Percentiles rank a stretch among this genome's conserved stretches.
Evolutionary conservation across 2,888 invertebrate genomes (phyloP).

Genomic region (Stenchaetothrips biformis): DNA sequence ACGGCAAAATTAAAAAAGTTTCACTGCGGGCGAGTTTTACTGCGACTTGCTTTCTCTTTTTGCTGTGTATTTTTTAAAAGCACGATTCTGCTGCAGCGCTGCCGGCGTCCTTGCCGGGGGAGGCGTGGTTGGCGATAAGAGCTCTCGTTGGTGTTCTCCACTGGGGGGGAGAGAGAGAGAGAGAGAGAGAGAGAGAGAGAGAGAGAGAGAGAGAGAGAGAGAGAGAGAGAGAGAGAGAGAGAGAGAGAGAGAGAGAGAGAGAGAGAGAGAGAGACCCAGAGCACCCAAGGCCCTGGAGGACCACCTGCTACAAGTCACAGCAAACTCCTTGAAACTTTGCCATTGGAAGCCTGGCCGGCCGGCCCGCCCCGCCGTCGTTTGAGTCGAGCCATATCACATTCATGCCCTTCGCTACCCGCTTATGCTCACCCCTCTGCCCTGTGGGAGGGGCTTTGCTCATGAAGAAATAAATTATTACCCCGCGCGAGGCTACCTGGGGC

Average conservation of each 20-base stretch:
- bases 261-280: slow-evolving; percentile 19
- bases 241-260: neutral
- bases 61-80: no score
- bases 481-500: neutral
- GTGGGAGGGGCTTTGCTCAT: no score
- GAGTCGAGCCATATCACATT: slow-evolving; percentile 8
- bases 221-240: slow-evolving; percentile 16
- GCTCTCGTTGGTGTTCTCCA: no score
- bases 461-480: neutral
- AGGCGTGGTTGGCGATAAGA: no score
- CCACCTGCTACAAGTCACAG: neutral
- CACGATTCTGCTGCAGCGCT: no score
- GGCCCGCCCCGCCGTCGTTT: neutral
- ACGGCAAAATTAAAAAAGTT: no score
- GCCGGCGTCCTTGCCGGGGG: no score
- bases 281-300: slow-evolving; percentile 11
- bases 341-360: neutral
- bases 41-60: no score
- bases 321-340: slow-evolving; percentile 4
- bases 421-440: neutral
- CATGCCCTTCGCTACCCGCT: neutral
- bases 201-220: slow-evolving; percentile 11
- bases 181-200: slow-evolving; percentile 11
- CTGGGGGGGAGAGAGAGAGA: neutral
- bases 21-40: no score